phyloP scores from a whole-genome alignment of 2,113 vertebrate species.

The Gracilinanus agilis region DNA sequence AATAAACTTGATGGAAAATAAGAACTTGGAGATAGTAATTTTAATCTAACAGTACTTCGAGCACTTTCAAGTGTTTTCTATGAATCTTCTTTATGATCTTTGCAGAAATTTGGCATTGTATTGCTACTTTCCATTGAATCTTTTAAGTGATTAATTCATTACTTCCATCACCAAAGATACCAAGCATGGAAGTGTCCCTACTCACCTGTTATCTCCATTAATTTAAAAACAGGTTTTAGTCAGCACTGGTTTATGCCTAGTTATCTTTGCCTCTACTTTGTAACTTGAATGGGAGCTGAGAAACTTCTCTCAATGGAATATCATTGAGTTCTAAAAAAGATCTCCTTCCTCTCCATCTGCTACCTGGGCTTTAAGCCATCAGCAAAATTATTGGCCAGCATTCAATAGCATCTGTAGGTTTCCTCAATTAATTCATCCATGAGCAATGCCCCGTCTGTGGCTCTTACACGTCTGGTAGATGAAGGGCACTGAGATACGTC shows the following conservation, averaged over 20 bases:
- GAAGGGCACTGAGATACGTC: slow-evolving; percentile 49
- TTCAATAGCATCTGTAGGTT: slow-evolving; percentile 80
- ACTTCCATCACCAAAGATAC: background rate
- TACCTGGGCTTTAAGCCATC: slow-evolving; percentile 77
- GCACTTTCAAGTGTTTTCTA: background rate
- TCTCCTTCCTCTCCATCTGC: slow-evolving; percentile 78
- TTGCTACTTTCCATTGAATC: background rate
- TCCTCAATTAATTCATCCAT: slow-evolving; percentile 80
- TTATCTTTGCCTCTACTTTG: slow-evolving; percentile 63
- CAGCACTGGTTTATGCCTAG: slow-evolving; percentile 64
- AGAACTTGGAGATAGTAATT: too few species aligned
- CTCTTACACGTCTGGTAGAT: slow-evolving; percentile 68
- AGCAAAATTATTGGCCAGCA: slow-evolving; percentile 75
- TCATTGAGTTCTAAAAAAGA: slow-evolving; percentile 65
- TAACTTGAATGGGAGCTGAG: slow-evolving; percentile 71
- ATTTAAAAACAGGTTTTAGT: slow-evolving; percentile 60
- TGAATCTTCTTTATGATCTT: background rate
- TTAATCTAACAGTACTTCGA: too few species aligned
- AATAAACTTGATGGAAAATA: too few species aligned
- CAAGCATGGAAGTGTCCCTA: slow-evolving; percentile 1
- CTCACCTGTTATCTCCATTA: slow-evolving; percentile 46
- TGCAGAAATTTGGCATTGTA: background rate
- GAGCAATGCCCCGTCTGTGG: slow-evolving; percentile 73
- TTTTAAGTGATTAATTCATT: background rate
- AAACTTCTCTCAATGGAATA: slow-evolving; percentile 49